Evolutionary conservation across 2,888 invertebrate genomes (phyloP).

Genomic region (Phalangium opilio): DNA sequence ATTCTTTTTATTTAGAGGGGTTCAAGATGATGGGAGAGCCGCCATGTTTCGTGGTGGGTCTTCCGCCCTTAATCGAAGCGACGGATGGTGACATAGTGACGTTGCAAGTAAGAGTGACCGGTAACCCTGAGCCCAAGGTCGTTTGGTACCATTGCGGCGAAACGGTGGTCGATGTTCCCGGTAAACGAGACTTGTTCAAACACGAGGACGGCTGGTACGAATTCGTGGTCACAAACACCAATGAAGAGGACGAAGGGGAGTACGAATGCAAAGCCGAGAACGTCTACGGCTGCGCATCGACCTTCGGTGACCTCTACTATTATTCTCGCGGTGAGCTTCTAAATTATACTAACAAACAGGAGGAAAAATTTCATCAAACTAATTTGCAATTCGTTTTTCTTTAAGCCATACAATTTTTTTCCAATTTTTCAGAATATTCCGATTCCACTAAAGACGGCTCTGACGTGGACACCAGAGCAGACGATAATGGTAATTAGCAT

Average conservation of each 20-base stretch:
- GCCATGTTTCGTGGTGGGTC: conserved; percentile 11
- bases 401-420: neutral
- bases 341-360: neutral
- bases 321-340: conserved; percentile 12
- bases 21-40: conserved; percentile 10
- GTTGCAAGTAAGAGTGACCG: conserved; percentile 13
- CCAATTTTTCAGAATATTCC: neutral
- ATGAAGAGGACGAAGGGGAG: conserved; percentile 18
- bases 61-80: conserved; percentile 16
- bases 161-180: conserved; percentile 8
- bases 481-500: neutral
- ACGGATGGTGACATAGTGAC: conserved; percentile 18
- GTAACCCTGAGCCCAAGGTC: conserved; percentile 4
- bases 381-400: neutral
- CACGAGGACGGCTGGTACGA: conserved; percentile 19
- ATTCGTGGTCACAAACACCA: conserved; percentile 15
- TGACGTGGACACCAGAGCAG: neutral
- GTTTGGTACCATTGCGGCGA: conserved; percentile 17
- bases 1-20: too few relatives aligned
- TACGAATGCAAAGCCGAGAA: conserved; percentile 18
- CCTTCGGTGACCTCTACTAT: conserved; percentile 17
- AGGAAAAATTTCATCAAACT: neutral
- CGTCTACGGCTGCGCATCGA: conserved; percentile 13
- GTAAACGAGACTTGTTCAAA: conserved; percentile 9
- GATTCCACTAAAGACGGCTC: neutral